Conservation (phyloP, 2,113 vertebrate species). For the Anoura caudifer region DNA sequence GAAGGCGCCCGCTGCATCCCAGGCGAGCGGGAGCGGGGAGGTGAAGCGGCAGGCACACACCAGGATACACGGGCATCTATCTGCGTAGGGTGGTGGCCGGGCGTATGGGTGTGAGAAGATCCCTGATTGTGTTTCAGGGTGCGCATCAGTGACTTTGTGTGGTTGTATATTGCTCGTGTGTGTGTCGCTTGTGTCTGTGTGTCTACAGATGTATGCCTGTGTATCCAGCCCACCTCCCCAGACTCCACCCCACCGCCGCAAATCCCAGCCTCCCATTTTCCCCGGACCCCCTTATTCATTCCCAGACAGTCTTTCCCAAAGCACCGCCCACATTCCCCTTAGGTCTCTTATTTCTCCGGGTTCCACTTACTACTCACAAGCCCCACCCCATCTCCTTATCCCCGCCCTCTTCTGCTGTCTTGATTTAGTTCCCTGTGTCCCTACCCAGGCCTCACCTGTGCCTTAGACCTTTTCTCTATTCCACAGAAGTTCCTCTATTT, state of each 20-base stretch:
- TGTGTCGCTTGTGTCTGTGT: not conserved
- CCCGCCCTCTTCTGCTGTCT: not conserved
- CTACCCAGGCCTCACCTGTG: not conserved
- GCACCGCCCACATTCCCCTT: not conserved
- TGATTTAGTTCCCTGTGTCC: accelerated
- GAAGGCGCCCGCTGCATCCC: not conserved
- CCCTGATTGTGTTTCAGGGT: not conserved
- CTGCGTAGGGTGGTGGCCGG: not conserved
- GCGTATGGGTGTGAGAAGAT: not conserved
- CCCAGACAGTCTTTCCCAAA: not conserved
- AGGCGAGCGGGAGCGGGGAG: slow-evolving; percentile 5
- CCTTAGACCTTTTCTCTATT: not conserved
- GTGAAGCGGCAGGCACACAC: not conserved
- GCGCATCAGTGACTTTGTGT: not conserved
- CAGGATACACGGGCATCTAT: not conserved
- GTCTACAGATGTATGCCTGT: not conserved
- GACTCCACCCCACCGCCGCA: not conserved
- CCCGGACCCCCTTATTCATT: not conserved
- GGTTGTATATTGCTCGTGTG: not conserved
- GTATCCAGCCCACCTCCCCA: not conserved
- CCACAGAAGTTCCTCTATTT: no score
- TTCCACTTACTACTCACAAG: not conserved
- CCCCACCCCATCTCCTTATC: not conserved
- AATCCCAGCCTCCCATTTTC: not conserved
- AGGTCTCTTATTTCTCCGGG: not conserved